Percentiles rank a stretch among this genome's conserved stretches.
Evolutionary conservation across 2,797 vertebrate species (phyloP).

Genomic region (Brachyalestes nurse): DNA sequence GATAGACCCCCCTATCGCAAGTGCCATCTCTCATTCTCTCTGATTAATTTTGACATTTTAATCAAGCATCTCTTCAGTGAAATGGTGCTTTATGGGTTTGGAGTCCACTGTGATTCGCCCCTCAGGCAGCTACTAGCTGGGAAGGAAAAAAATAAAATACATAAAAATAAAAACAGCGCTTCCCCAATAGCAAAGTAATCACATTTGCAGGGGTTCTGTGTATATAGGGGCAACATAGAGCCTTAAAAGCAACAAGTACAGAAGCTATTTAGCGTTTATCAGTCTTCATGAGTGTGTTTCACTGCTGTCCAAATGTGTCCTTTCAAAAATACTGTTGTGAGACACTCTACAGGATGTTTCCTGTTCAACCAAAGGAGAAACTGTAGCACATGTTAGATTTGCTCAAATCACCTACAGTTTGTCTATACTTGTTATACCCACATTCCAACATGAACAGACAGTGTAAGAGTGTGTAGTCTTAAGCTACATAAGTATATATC

Average conservation of each 20-base stretch:
- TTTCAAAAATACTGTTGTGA: neutral
- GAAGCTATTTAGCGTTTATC: neutral
- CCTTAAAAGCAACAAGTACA: slow-evolving; percentile 8
- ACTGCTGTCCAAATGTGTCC: neutral
- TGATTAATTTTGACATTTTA: slow-evolving; percentile 66
- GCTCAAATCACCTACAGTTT: too few relatives aligned
- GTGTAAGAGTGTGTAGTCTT: too few relatives aligned
- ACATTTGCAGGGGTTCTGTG: slow-evolving; percentile 22
- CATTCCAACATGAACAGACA: too few relatives aligned
- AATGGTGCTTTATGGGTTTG: slow-evolving; percentile 50
- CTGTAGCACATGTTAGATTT: neutral
- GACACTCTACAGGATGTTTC: neutral
- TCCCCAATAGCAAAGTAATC: slow-evolving; percentile 24
- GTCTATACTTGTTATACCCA: too few relatives aligned
- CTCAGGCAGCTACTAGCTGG: slow-evolving; percentile 19
- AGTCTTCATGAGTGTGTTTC: slow-evolving; percentile 6
- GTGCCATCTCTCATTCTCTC: slow-evolving; percentile 53
- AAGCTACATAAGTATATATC: too few relatives aligned
- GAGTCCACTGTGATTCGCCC: slow-evolving; percentile 21
- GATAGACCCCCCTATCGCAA: slow-evolving; percentile 51
- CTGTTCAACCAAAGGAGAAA: neutral
- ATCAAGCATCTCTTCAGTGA: slow-evolving; percentile 69
- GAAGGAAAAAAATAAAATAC: slow-evolving; percentile 10
- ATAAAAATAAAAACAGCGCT: slow-evolving; percentile 10
- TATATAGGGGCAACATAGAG: neutral